Percentiles rank a stretch among this genome's conserved stretches.
Conservation (phyloP, 2,888 invertebrate genomes). For the Branchellion lobata region DNA sequence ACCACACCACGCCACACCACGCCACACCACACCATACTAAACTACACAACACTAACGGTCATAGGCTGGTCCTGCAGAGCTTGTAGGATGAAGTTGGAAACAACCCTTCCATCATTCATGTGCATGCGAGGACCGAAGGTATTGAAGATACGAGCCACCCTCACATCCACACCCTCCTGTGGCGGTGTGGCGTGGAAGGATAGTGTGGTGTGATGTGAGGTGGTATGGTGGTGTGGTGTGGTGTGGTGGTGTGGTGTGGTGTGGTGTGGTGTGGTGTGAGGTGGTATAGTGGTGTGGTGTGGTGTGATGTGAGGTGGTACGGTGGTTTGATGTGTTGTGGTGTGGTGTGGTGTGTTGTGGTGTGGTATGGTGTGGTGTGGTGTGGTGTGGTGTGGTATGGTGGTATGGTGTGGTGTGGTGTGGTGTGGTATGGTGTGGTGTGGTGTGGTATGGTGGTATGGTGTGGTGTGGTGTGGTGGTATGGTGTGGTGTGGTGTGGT, state of each 20-base stretch:
- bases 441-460: too few species aligned
- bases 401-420: too few species aligned
- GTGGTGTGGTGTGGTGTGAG: neutral
- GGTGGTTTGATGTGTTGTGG: too few species aligned
- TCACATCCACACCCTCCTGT: slow-evolving; percentile 85
- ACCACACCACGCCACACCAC: neutral
- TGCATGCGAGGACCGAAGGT: slow-evolving; percentile 99
- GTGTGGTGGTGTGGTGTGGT: neutral
- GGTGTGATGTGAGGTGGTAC: too few species aligned
- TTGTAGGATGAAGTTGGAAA: slow-evolving; percentile 96
- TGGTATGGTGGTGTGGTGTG: neutral
- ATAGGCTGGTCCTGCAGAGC: slow-evolving; percentile 90
- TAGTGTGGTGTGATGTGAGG: too few species aligned
- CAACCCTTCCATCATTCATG: slow-evolving; percentile 95
- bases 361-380: too few species aligned
- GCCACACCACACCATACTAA: neutral
- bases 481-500: too few species aligned
- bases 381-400: too few species aligned
- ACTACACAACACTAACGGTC: slow-evolving; percentile 77
- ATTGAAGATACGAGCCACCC: slow-evolving; percentile 97
- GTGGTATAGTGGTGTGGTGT: too few species aligned
- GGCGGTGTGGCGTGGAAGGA: neutral
- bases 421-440: too few species aligned
- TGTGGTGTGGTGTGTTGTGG: too few species aligned
- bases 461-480: too few species aligned